Percentiles rank a stretch among this genome's conserved stretches.
Evolutionary conservation across 2,888 invertebrate species (phyloP).

Genomic region (Galeopsomyia nigrocyanea): DNA sequence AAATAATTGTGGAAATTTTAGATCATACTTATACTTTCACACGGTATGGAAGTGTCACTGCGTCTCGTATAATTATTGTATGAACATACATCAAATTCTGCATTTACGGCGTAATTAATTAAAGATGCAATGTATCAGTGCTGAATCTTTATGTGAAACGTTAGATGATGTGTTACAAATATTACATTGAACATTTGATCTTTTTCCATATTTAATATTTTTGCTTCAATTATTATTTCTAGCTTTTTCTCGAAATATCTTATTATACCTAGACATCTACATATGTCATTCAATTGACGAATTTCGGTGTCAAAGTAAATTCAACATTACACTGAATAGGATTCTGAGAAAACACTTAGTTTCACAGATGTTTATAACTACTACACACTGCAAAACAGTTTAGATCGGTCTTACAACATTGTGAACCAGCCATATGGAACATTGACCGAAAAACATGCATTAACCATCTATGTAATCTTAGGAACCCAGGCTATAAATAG

Average conservation of each 20-base stretch:
- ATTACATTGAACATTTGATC: not conserved
- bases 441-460: constrained; percentile 13
- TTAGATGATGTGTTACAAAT: not conserved
- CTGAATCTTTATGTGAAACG: not conserved
- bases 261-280: constrained; percentile 55
- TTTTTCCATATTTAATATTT: constrained; percentile 4
- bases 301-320: constrained; percentile 53
- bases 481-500: constrained; percentile 29
- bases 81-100: constrained; percentile 19
- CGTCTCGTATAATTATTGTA: not conserved
- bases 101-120: constrained; percentile 1
- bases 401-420: too few relatives aligned
- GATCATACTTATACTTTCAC: not conserved
- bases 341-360: not conserved
- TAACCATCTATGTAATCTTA: constrained; percentile 31
- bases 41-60: constrained; percentile 2
- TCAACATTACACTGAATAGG: constrained; percentile 45
- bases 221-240: constrained; percentile 12
- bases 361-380: not conserved
- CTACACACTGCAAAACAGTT: constrained; percentile 2
- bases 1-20: constrained; percentile 21
- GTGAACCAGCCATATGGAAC: not conserved
- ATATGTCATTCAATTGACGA: constrained; percentile 52
- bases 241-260: constrained; percentile 17
- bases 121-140: constrained; percentile 12